phyloP scores from a whole-genome alignment of 2,113 vertebrate species.

The Tricholaema leucomelas region DNA sequence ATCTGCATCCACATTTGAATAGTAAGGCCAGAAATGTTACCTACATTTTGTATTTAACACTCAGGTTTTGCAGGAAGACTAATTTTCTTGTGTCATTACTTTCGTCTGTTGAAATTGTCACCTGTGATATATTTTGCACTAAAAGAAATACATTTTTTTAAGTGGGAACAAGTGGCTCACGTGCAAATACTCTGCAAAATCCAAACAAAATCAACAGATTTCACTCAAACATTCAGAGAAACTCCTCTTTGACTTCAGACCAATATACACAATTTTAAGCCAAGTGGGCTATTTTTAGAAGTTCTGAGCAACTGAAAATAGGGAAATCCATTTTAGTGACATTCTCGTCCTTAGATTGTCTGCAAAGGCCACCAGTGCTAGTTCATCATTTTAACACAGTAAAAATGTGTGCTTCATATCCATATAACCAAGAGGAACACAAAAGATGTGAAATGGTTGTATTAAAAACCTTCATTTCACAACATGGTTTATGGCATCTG shows the following conservation, averaged over 20 bases:
- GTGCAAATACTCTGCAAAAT: not conserved
- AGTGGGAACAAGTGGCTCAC: not conserved
- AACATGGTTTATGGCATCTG: constrained; percentile 15
- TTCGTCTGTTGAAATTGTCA: not conserved
- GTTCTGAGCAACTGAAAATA: constrained; percentile 14
- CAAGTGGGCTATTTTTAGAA: constrained; percentile 33
- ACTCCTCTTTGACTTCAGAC: not conserved
- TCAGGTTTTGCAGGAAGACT: not conserved
- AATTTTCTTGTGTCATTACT: not conserved
- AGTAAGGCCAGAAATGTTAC: not conserved
- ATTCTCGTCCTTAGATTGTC: constrained; percentile 26
- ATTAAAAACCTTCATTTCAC: constrained; percentile 42
- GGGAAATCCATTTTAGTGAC: constrained; percentile 35
- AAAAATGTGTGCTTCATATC: constrained; percentile 9
- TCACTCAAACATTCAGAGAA: not conserved
- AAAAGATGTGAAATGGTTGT: constrained; percentile 4
- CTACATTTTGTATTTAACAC: not conserved
- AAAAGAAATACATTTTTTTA: not conserved
- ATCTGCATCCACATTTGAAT: not conserved
- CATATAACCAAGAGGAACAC: constrained; percentile 13
- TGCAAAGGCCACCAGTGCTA: not conserved
- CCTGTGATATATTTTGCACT: not conserved
- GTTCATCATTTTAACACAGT: not conserved
- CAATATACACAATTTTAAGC: not conserved
- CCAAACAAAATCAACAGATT: not conserved